Evolutionary conservation across 2,888 invertebrate genomes (phyloP).

Genomic region (Xylocampa areola): DNA sequence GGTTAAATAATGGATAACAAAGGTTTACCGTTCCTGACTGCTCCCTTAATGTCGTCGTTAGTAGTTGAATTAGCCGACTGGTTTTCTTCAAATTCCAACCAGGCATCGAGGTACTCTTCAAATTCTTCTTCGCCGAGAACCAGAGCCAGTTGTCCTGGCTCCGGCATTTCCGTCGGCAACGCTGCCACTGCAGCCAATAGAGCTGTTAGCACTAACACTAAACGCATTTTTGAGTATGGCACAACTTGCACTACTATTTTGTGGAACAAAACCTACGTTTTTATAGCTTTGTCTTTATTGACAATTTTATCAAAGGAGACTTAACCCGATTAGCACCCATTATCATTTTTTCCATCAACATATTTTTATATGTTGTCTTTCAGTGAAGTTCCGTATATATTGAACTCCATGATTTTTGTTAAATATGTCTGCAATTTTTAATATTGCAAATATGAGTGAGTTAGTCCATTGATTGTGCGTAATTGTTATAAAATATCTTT

Average conservation of each 20-base stretch:
- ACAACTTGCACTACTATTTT: conserved; percentile 33
- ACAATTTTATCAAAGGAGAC: conserved; percentile 29
- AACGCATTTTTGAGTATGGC: conserved; percentile 42
- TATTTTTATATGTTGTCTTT: not conserved
- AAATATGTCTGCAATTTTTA: no score
- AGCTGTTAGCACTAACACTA: conserved; percentile 59
- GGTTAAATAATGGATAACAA: not conserved
- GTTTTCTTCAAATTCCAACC: conserved; percentile 75
- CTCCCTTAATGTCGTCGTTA: conserved; percentile 39
- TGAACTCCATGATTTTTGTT: not conserved
- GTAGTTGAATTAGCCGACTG: conserved; percentile 67
- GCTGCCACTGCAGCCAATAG: conserved; percentile 62
- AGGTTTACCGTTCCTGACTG: conserved; percentile 68
- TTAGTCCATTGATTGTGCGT: no score
- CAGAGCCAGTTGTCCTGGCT: conserved; percentile 77
- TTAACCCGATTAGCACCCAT: conserved; percentile 21
- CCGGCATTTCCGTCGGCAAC: conserved; percentile 67
- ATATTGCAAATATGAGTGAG: no score
- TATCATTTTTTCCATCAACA: conserved; percentile 21
- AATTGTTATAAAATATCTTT: no score
- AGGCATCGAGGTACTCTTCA: conserved; percentile 83
- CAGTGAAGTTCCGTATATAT: conserved; percentile 24
- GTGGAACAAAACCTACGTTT: conserved; percentile 21
- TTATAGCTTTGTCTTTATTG: conserved; percentile 34
- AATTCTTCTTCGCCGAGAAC: conserved; percentile 82